These are phyloP conservation scores for Columba livia DNA, from an alignment of 2,113 vertebrate species.

Conservation along the genomic window DNA sequence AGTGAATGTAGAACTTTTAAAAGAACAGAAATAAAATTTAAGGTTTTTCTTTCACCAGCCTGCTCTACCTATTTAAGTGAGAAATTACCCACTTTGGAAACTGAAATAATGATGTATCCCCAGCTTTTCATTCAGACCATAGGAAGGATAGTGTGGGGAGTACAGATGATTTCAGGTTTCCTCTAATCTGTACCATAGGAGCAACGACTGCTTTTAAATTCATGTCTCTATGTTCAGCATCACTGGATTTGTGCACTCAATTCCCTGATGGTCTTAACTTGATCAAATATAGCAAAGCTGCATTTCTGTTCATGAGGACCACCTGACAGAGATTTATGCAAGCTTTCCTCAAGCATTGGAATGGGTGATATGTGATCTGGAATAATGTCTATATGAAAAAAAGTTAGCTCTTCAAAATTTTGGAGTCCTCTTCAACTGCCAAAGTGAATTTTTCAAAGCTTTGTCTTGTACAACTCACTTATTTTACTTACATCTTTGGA, in stretches of 20 bases:
- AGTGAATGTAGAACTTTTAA: background rate
- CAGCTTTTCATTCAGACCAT: background rate
- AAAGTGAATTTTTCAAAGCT: constrained; percentile 37
- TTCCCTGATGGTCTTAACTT: background rate
- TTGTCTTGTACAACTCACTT: background rate
- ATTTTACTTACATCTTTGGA: background rate
- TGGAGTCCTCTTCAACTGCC: background rate
- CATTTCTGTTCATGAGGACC: constrained; percentile 29
- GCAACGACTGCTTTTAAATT: background rate
- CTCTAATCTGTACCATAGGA: background rate
- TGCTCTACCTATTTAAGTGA: background rate
- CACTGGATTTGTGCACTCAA: background rate
- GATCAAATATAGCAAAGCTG: constrained; percentile 12
- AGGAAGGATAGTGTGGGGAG: background rate
- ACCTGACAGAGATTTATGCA: background rate
- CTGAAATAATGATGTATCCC: background rate
- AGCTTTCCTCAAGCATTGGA: background rate
- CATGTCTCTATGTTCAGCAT: background rate
- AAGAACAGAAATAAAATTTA: background rate
- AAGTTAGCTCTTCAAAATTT: constrained; percentile 12
- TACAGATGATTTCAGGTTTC: background rate
- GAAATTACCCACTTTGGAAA: background rate
- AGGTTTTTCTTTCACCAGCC: background rate
- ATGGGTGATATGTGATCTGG: background rate
- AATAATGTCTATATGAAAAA: background rate